Conservation (phyloP, 2,113 vertebrate species). For the Rhizomys pruinosus region DNA sequence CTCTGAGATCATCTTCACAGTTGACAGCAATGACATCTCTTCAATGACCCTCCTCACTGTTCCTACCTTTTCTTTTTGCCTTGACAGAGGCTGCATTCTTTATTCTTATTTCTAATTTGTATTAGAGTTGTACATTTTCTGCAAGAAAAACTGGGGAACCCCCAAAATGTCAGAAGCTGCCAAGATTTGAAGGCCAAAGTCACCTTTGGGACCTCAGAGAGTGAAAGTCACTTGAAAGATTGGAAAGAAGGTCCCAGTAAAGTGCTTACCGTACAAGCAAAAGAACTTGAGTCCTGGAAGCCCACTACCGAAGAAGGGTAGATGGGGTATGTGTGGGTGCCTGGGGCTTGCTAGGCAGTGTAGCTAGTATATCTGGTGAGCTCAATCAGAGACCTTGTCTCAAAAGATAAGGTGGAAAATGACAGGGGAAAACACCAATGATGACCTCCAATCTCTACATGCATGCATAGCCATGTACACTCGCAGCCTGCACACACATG, state of each 20-base stretch:
- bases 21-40: neutral
- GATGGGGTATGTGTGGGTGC: too few relatives aligned
- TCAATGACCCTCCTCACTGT: constrained; percentile 30
- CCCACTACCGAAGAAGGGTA: too few relatives aligned
- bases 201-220: neutral
- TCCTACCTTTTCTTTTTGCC: neutral
- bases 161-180: too few relatives aligned
- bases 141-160: neutral
- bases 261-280: too few relatives aligned
- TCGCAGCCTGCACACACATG: neutral
- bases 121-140: neutral
- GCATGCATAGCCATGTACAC: neutral
- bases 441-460: neutral
- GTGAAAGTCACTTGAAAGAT: neutral
- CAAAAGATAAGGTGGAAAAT: neutral
- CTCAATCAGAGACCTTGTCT: neutral
- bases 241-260: neutral
- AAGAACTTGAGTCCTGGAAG: neutral
- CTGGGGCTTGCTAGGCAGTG: neutral
- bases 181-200: neutral
- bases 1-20: constrained; percentile 28
- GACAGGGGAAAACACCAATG: neutral
- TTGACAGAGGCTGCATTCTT: constrained; percentile 8
- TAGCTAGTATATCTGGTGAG: neutral
- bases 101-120: constrained; percentile 9